Evolutionary conservation across 2,888 invertebrate genomes (phyloP).

Genomic region (Synanthedon andrenaeformis): DNA sequence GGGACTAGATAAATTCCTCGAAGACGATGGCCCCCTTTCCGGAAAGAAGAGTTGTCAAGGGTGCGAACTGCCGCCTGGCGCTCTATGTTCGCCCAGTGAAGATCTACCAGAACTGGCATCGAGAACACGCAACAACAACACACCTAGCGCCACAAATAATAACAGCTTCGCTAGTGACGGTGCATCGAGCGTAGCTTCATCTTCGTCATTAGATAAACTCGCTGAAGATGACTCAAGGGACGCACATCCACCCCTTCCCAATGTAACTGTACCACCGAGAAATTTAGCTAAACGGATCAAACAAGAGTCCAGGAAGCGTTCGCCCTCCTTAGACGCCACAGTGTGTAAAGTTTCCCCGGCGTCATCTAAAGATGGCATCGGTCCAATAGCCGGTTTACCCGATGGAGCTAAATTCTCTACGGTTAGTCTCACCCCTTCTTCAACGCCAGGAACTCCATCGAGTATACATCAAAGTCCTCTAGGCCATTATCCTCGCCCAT

Average conservation of each 20-base stretch:
- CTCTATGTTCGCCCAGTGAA: conserved; percentile 73
- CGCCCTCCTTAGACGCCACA: conserved; percentile 63
- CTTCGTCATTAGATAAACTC: conserved; percentile 79
- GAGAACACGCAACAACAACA: conserved; percentile 83
- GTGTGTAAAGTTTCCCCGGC: conserved; percentile 65
- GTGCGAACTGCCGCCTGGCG: conserved; percentile 79
- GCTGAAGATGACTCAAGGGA: conserved; percentile 82
- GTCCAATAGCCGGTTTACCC: conserved; percentile 48
- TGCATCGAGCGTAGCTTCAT: conserved; percentile 76
- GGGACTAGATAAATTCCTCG: conserved; percentile 74
- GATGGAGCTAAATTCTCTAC: conserved; percentile 73
- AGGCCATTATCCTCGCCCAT: conserved; percentile 76
- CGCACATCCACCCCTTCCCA: conserved; percentile 74
- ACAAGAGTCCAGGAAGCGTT: conserved; percentile 69
- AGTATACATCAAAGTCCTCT: conserved; percentile 75
- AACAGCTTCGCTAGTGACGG: conserved; percentile 82
- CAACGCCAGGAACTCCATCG: conserved; percentile 73
- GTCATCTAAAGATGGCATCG: conserved; percentile 65
- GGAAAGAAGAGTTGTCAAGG: conserved; percentile 83
- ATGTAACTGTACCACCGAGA: conserved; percentile 66
- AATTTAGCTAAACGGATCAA: conserved; percentile 63
- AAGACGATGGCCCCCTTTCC: conserved; percentile 72
- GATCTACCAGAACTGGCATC: conserved; percentile 78
- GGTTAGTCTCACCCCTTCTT: conserved; percentile 73
- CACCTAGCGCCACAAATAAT: conserved; percentile 82